Percentiles rank a stretch among this genome's conserved stretches.
These are phyloP conservation scores for Lapara coniferarum DNA, from an alignment of 2,888 invertebrate genomes.

Conservation along the genomic window DNA sequence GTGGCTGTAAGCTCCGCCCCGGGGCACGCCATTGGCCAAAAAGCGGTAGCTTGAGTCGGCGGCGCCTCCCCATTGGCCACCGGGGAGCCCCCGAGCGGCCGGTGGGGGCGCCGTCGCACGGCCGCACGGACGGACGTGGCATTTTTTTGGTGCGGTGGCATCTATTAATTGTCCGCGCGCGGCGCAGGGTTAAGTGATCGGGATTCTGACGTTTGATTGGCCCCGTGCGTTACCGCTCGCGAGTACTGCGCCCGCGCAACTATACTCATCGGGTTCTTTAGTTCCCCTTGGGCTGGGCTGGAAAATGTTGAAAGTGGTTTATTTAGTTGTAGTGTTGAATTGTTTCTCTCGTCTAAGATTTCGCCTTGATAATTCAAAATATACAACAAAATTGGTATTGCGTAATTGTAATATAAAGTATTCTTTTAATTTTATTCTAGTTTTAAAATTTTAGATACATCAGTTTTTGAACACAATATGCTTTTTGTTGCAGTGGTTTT, in stretches of 20 bases:
- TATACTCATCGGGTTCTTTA: background rate
- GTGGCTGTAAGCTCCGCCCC: constrained; percentile 80
- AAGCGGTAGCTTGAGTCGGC: constrained; percentile 65
- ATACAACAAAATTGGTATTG: no score
- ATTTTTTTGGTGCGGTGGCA: constrained; percentile 79
- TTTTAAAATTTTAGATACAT: no score
- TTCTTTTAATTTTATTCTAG: no score
- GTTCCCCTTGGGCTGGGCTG: constrained; percentile 1
- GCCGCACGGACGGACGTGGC: constrained; percentile 55
- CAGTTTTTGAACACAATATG: no score
- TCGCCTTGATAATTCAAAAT: no score
- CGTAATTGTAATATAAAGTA: no score
- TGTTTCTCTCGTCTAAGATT: background rate
- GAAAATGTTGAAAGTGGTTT: background rate
- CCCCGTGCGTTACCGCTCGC: constrained; percentile 42
- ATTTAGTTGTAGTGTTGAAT: background rate
- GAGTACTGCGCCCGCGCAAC: constrained; percentile 60
- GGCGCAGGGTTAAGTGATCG: constrained; percentile 82
- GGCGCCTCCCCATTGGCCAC: constrained; percentile 73
- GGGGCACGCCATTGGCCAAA: constrained; percentile 74
- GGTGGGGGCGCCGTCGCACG: constrained; percentile 54
- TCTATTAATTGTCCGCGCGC: constrained; percentile 77
- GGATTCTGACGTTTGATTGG: constrained; percentile 65
- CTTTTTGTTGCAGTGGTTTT: no score
- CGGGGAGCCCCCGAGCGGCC: constrained; percentile 65